phyloP scores from a whole-genome alignment of 2,113 vertebrate genomes.

The Desmodus rotundus region DNA sequence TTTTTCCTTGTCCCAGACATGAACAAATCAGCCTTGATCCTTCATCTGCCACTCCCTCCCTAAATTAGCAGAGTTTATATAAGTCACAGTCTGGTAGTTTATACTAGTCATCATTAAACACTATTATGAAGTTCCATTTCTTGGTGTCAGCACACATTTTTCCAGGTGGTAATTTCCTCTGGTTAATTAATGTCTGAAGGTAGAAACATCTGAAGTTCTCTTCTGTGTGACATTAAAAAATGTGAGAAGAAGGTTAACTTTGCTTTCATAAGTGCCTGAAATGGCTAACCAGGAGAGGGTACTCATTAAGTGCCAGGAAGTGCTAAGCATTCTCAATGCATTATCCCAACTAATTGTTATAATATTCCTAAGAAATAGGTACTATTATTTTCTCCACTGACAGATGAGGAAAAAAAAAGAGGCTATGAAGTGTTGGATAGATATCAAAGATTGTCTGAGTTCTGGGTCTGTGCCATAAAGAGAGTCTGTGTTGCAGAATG shows the following conservation, averaged over 20 bases:
- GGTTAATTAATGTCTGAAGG: constrained; percentile 41
- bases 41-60: constrained; percentile 41
- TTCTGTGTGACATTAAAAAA: background rate
- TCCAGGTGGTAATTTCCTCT: constrained; percentile 66
- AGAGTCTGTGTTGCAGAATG: background rate
- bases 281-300: too few species aligned
- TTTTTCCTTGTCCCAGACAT: constrained; percentile 24
- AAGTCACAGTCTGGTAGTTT: constrained; percentile 34
- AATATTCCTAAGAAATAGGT: background rate
- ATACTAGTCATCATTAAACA: constrained; percentile 37
- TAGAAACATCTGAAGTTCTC: background rate
- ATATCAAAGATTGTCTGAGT: too few species aligned
- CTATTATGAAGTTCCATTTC: constrained; percentile 33
- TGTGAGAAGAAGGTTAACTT: background rate
- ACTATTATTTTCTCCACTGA: background rate
- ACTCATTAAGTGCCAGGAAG: background rate
- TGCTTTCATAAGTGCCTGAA: background rate
- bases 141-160: constrained; percentile 37
- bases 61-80: constrained; percentile 58
- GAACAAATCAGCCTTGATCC: constrained; percentile 24
- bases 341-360: background rate
- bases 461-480: too few species aligned
- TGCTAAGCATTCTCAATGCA: fast-evolving
- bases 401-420: background rate
- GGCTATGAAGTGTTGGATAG: background rate